Evolutionary conservation across 1,140 invertebrate species (phyloP).

Genomic region (Saccostrea glomerata): DNA sequence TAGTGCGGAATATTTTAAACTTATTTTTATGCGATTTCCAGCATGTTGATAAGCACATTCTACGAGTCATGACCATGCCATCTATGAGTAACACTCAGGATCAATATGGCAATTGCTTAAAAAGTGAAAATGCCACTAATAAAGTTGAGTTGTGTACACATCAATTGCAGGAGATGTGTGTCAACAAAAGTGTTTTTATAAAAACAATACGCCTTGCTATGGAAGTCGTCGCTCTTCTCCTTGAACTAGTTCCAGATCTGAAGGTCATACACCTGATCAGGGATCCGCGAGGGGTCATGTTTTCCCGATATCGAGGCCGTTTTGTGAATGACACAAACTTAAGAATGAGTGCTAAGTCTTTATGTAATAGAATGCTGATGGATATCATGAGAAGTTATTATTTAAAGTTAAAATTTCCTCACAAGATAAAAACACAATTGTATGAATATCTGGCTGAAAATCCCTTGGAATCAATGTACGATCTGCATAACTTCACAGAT

Average conservation of each 20-base stretch:
- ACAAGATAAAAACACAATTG: background rate
- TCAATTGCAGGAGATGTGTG: background rate
- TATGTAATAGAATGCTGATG: conserved; percentile 18
- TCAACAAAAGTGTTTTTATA: conserved; percentile 15
- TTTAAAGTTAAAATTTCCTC: conserved; percentile 28
- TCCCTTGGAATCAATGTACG: background rate
- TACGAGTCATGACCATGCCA: background rate
- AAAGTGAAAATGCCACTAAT: background rate
- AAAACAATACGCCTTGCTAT: conserved; percentile 42
- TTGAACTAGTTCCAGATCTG: conserved; percentile 32
- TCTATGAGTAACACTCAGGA: background rate
- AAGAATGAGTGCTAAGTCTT: background rate
- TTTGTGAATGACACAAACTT: conserved; percentile 15
- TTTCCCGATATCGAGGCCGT: conserved; percentile 8
- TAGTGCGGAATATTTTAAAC: conserved; percentile 21
- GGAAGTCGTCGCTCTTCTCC: conserved; percentile 38
- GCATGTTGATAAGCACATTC: background rate
- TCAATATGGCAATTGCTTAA: background rate
- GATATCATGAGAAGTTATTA: conserved; percentile 16
- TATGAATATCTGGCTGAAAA: conserved; percentile 29
- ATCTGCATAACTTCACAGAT: conserved; percentile 8
- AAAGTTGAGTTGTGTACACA: background rate
- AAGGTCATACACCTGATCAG: conserved; percentile 39
- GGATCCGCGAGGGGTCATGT: conserved; percentile 40
- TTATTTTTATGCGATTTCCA: conserved; percentile 36